Evolutionary conservation across 2,888 invertebrate species (phyloP).

Genomic region (Amblyteles armatorius): DNA sequence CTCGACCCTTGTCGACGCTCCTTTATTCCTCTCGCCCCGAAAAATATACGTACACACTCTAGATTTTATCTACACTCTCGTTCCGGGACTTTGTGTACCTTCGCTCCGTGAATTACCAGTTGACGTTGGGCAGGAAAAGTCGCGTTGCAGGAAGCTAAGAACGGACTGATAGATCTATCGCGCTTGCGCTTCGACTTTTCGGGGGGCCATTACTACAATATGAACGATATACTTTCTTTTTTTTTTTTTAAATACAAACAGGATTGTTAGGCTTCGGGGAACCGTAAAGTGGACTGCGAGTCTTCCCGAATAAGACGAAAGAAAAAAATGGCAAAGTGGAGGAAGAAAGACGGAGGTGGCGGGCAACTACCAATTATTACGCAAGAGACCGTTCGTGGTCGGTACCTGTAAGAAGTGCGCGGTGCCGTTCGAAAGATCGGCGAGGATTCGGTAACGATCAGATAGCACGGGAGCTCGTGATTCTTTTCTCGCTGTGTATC

Average conservation of each 20-base stretch:
- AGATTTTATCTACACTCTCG: constrained; percentile 40
- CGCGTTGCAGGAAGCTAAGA: neutral
- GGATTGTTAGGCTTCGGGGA: neutral
- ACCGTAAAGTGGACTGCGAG: neutral
- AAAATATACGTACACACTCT: constrained; percentile 41
- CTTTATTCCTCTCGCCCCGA: constrained; percentile 20
- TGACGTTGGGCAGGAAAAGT: constrained; percentile 3
- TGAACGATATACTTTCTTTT: neutral
- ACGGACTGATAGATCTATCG: constrained; percentile 11
- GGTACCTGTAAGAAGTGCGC: constrained; percentile 45
- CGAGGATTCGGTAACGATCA: constrained; percentile 64
- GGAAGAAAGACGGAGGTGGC: constrained; percentile 12
- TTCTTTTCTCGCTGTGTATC: constrained; percentile 38
- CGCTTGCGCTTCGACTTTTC: neutral
- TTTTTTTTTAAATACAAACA: neutral
- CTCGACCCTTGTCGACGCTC: constrained; percentile 49
- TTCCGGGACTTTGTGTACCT: constrained; percentile 16
- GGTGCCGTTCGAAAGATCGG: constrained; percentile 35
- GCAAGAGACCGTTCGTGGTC: constrained; percentile 51
- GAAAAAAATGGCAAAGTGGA: constrained; percentile 1
- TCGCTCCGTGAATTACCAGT: neutral
- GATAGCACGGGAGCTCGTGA: constrained; percentile 53
- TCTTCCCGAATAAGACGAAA: neutral
- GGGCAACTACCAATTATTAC: constrained; percentile 48
- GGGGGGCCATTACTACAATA: neutral